Conservation (phyloP, 2,888 invertebrate genomes). For the Cyclophora punctaria region DNA sequence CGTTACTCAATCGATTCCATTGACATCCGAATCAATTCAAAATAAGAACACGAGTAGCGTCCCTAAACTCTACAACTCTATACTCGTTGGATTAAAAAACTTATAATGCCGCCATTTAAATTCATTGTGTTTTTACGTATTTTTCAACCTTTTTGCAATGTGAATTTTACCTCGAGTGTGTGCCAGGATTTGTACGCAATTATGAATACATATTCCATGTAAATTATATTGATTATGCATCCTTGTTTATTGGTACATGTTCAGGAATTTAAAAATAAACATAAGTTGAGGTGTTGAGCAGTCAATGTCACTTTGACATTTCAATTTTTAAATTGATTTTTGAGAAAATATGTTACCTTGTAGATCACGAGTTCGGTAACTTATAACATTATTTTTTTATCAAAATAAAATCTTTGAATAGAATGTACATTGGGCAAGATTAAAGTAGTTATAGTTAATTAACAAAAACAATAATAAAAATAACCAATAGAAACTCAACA, state of each 20-base stretch:
- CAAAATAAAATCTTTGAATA: too few relatives aligned
- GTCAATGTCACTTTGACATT: conserved; percentile 9
- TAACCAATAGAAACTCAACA: too few relatives aligned
- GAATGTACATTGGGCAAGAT: too few relatives aligned
- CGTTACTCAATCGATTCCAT: not conserved
- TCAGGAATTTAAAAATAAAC: not conserved
- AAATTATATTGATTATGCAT: not conserved
- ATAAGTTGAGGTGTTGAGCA: not conserved
- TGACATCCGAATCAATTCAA: not conserved
- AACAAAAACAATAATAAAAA: too few relatives aligned
- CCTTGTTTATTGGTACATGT: not conserved
- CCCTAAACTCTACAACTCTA: too few relatives aligned
- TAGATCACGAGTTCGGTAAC: too few relatives aligned
- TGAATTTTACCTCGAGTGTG: conserved; percentile 4
- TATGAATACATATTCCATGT: not conserved
- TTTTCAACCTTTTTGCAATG: conserved; percentile 18
- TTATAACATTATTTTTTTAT: too few relatives aligned
- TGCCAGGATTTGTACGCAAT: not conserved
- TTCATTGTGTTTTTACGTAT: conserved; percentile 28
- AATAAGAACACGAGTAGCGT: not conserved
- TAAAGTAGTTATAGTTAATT: too few relatives aligned
- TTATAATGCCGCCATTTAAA: conserved; percentile 32
- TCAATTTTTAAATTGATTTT: not conserved
- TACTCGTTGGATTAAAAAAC: conserved; percentile 23
- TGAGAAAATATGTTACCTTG: too few relatives aligned